These are phyloP conservation scores for Miichthys miiuy DNA, from an alignment of 2,797 vertebrate species.

Conservation along the genomic window DNA sequence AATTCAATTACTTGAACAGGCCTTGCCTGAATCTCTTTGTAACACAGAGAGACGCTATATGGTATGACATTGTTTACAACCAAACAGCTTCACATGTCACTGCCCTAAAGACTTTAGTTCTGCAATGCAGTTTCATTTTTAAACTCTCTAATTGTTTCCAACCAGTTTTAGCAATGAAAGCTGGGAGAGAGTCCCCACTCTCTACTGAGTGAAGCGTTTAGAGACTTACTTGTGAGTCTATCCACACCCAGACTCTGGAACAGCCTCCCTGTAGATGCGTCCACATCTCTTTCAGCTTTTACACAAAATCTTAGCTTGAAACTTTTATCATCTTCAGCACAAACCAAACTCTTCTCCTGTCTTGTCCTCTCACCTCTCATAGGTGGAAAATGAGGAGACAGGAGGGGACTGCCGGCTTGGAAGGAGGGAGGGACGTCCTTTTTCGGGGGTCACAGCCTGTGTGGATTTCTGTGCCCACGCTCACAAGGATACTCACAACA, in stretches of 20 bases:
- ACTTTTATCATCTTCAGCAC: background rate
- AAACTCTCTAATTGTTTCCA: too few species aligned
- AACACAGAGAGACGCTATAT: too few species aligned
- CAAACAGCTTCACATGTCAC: too few species aligned
- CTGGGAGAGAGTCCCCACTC: too few species aligned
- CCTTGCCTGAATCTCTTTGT: too few species aligned
- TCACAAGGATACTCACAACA: conserved; percentile 97
- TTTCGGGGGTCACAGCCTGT: conserved; percentile 97
- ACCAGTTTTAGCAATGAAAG: too few species aligned
- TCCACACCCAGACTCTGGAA: background rate
- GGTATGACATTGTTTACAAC: too few species aligned
- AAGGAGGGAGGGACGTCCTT: conserved; percentile 90
- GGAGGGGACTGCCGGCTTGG: conserved; percentile 93
- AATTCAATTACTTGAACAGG: too few species aligned
- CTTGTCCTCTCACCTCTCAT: conserved; percentile 14
- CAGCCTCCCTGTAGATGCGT: background rate
- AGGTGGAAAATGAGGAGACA: conserved; percentile 90
- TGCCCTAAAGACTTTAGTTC: too few species aligned
- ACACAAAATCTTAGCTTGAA: background rate
- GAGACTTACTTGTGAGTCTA: background rate
- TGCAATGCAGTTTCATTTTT: too few species aligned
- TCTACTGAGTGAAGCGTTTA: background rate
- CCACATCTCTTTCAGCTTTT: background rate
- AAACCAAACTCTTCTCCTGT: background rate
- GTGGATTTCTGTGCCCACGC: conserved; percentile 97